Conservation (phyloP, 2,113 vertebrate species). For the Struthidea cinerea region DNA sequence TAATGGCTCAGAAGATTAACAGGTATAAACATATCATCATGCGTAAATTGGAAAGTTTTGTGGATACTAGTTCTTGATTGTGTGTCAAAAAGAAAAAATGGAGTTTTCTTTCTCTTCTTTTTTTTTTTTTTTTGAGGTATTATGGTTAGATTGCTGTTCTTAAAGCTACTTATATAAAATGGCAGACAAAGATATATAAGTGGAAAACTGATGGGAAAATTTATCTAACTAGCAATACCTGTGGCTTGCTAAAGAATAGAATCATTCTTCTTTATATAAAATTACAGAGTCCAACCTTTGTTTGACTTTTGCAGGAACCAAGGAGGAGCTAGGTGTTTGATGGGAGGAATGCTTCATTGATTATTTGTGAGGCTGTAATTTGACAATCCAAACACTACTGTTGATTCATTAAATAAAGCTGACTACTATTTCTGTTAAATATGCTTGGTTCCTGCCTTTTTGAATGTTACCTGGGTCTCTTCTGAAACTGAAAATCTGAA, state of each 20-base stretch:
- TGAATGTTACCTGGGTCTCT: background rate
- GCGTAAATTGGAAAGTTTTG: background rate
- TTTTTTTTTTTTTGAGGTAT: too few relatives aligned
- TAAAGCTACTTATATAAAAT: background rate
- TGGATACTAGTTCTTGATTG: background rate
- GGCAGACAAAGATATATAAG: background rate
- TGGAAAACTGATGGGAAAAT: background rate
- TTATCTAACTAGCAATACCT: background rate
- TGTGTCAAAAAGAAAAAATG: background rate
- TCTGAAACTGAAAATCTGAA: background rate
- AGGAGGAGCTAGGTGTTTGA: background rate
- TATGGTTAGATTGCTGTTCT: background rate
- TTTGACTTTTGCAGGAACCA: background rate
- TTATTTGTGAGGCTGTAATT: background rate
- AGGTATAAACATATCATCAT: background rate
- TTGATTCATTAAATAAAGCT: background rate
- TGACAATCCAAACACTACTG: background rate
- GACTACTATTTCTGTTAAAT: background rate
- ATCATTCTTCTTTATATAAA: background rate
- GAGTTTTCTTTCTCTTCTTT: accelerated
- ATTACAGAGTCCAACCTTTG: background rate
- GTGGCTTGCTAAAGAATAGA: background rate
- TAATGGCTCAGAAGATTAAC: background rate
- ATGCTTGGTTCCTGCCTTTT: background rate
- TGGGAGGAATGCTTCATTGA: background rate